Evolutionary conservation across 1,140 invertebrate species (phyloP), one percentile per base, ranked within the genome.

Genomic region (Pseudomyrmex cubaensis): DNA sequence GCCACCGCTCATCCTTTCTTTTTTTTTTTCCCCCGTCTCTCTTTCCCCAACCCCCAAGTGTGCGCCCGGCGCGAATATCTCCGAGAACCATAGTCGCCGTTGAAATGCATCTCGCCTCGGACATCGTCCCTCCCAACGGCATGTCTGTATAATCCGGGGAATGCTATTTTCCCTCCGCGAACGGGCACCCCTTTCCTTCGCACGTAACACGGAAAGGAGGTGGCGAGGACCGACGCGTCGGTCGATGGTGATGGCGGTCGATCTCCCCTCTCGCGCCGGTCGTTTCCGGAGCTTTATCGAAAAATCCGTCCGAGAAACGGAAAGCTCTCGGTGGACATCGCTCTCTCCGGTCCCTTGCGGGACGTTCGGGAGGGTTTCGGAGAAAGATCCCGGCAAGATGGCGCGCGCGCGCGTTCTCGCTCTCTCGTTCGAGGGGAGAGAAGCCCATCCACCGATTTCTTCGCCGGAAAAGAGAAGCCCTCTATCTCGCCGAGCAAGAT

Each of bases 221-320:
- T 54, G 25, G 57, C n/a, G 25, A 17, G 57, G 67, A 35, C 35
- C 35, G 62, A 48, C 61, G 66, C 66, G 50, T 72, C 82, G 50
- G 50, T 74, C 70, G 82, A 70, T 66, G 73, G 56, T 46, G 12
- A 35, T 75, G 77, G 17, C 61, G 52, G 70, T 56, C 59, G 57
- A 82, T 85, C 63, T 15, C 15, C 52, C 20, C n/a, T n/a, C 22
- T 67, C 67, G 62, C 61, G 69, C 61, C 73, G 46, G 67, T 90
- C 87, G 85, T 90, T 88, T 90, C 76, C 67, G 85, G 20, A 70
- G 85, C 67, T 85, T 89, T 90, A 90, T 90, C 89, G 88, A 90
- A 77, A 84, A 90, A 82, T 85, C 85, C 84, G 56, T 86, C 72
- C 54, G 75, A 63, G 73, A 80, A 89, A 87, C 84, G 89, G 84